Percentiles rank a stretch among this genome's conserved stretches.
phyloP scores from a whole-genome alignment of 2,888 invertebrate genomes.

The Disparrhopalites patrizii region DNA sequence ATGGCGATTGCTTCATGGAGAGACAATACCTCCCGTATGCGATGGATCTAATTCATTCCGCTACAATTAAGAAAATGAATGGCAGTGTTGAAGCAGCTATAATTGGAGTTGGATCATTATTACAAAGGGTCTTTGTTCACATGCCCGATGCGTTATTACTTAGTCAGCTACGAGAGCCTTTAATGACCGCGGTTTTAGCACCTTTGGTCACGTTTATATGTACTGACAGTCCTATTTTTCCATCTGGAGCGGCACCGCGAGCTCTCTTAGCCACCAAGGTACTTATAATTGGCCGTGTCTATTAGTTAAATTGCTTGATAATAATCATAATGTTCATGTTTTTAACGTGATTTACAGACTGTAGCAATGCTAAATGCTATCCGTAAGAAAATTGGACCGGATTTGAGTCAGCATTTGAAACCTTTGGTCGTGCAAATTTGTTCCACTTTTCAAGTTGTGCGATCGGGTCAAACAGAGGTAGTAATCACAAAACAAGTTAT shows the following conservation, averaged over 20 bases:
- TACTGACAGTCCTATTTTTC: slow-evolving; percentile 73
- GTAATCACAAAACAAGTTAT: not conserved
- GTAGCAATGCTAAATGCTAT: slow-evolving; percentile 43
- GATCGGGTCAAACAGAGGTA: slow-evolving; percentile 13
- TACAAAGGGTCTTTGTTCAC: slow-evolving; percentile 39
- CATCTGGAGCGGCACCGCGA: slow-evolving; percentile 72
- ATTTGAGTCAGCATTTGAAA: slow-evolving; percentile 41
- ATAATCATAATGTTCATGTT: no score
- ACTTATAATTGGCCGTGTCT: slow-evolving; percentile 53
- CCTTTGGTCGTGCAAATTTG: slow-evolving; percentile 42
- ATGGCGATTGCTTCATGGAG: slow-evolving; percentile 47
- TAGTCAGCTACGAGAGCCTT: slow-evolving; percentile 61
- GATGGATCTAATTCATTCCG: slow-evolving; percentile 42
- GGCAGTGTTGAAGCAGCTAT: slow-evolving; percentile 43
- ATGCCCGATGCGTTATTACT: slow-evolving; percentile 43
- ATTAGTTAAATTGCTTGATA: not conserved
- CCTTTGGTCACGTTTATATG: slow-evolving; percentile 77
- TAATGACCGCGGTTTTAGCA: slow-evolving; percentile 76
- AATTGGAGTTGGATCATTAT: slow-evolving; percentile 40
- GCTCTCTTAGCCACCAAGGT: slow-evolving; percentile 74
- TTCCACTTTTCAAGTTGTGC: slow-evolving; percentile 35
- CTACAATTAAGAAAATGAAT: slow-evolving; percentile 33
- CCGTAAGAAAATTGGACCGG: slow-evolving; percentile 46
- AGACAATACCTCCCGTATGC: slow-evolving; percentile 46
- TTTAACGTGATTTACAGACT: no score